A percentile compares a stretch with the other conserved stretches of the same genome.
phyloP scores from a whole-genome alignment of 2,888 invertebrate genomes.

The Drosophila yooni region DNA sequence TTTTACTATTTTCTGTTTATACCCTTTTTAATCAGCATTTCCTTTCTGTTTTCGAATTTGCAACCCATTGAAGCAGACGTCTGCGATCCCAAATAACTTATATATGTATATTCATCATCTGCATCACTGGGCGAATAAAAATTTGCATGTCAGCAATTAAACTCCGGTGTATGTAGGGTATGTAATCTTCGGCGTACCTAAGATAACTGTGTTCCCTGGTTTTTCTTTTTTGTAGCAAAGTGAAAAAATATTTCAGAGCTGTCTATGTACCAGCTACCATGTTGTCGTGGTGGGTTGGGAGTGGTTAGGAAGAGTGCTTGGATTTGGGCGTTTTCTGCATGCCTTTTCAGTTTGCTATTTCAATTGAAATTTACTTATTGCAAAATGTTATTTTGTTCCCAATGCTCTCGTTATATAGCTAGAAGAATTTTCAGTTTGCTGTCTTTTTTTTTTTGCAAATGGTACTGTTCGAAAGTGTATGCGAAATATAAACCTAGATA shows the following conservation, averaged over 20 bases:
- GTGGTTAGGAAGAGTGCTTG: conserved; percentile 2
- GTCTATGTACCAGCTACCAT: conserved; percentile 36
- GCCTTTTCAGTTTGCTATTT: conserved; percentile 73
- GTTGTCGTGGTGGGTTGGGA: conserved; percentile 19
- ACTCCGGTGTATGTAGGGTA: not conserved
- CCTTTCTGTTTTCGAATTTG: not conserved
- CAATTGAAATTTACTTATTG: conserved; percentile 78
- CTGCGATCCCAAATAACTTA: not conserved
- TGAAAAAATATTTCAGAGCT: conserved; percentile 25
- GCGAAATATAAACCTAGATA: conserved; percentile 53
- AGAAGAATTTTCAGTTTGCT: conserved; percentile 59
- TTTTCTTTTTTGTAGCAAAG: conserved; percentile 6
- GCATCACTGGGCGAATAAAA: not conserved
- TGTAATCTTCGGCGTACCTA: not conserved
- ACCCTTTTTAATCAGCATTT: not conserved
- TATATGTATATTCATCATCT: not conserved
- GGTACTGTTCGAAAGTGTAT: conserved; percentile 24
- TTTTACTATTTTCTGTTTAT: not conserved
- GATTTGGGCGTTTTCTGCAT: conserved; percentile 28
- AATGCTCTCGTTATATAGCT: conserved; percentile 35
- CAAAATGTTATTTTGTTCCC: conserved; percentile 66
- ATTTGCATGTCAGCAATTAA: not conserved
- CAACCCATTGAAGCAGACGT: not conserved
- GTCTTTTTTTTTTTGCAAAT: conserved; percentile 27
- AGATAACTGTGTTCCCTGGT: not conserved